Evolutionary conservation across 2,888 invertebrate species (phyloP).

Genomic region (Lypha dubia): DNA sequence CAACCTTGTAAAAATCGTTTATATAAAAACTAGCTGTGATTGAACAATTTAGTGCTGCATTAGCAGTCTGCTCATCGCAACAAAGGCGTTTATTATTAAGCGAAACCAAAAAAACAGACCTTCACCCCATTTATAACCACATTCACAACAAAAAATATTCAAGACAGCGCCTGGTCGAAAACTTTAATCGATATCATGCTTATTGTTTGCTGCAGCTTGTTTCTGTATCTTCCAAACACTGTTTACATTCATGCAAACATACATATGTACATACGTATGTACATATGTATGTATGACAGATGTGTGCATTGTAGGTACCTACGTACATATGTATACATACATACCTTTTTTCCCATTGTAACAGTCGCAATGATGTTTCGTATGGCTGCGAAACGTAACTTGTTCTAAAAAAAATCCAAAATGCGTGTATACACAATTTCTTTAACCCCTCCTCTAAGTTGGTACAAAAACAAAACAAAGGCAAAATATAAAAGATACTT

Average conservation of each 20-base stretch:
- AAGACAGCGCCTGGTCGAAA: conserved; percentile 33
- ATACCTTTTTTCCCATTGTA: conserved; percentile 60
- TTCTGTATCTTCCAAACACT: conserved; percentile 12
- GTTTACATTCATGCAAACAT: neutral
- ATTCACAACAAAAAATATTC: conserved; percentile 24
- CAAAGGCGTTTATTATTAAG: conserved; percentile 7
- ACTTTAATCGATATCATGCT: conserved; percentile 43
- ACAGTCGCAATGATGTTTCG: conserved; percentile 32
- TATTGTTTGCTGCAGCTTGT: conserved; percentile 33
- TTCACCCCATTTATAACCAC: conserved; percentile 3
- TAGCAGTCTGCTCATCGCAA: conserved; percentile 5
- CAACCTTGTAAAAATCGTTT: conserved; percentile 7
- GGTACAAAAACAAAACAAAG: conserved; percentile 39
- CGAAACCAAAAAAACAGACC: conserved; percentile 9
- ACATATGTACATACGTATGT: neutral
- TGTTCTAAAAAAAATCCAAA: conserved; percentile 53
- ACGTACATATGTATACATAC: neutral
- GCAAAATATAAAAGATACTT: conserved; percentile 30
- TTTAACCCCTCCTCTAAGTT: conserved; percentile 54
- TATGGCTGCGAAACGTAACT: conserved; percentile 55
- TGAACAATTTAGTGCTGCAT: neutral
- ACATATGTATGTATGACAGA: neutral
- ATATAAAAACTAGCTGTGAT: conserved; percentile 9
- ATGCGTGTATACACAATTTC: conserved; percentile 60
- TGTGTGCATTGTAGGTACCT: too few species aligned